Evolutionary conservation across 2,888 invertebrate species (phyloP), one percentile per base, ranked within the genome.

Genomic region (Leptopterna dolabrata): DNA sequence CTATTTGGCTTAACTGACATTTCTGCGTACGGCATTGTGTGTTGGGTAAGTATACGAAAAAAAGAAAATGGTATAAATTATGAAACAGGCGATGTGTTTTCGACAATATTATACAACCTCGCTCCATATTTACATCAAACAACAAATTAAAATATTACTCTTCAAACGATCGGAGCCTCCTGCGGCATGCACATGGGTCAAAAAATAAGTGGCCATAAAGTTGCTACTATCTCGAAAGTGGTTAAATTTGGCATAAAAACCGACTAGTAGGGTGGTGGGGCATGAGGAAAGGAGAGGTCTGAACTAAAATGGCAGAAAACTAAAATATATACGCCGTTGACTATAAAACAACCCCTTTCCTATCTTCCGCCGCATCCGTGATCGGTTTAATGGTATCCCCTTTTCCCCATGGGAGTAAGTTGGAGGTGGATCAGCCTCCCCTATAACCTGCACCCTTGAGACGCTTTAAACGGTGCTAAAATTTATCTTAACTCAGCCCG

Each of bases 381-480:
- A 63, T 63, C 63, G 63, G 63, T 63, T 63, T 63, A 63, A 63
- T 63, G 55, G 63, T 63, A 27, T n/a, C n/a, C n/a, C n/a, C n/a
- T 11, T 63, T 36, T 24, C 63, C 63, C 19, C 63, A 24, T 24
- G 63, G 24, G 63, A 24, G 63, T 27, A 63, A 63, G 24, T 63
- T 63, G 24, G 63, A 24, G 63, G 63, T 63, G 63, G 63, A 63
- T 63, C 63, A 63, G 63, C 63, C 24, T 24, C 63, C 63, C 63
- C 63, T 63, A 63, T 63, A 63, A 63, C 63, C 24, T 73, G 30
- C 73, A 73, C 73, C 73, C 73, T 73, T 36, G 73, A 73, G 73
- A 41, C 73, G 73, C 73, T 36, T 73, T 73, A 73, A 73, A 36
- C 73, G 30, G 41, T 73, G 36, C 73, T 73, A 73, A 73, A 73